Conservation (phyloP, 2,888 invertebrate species). For the Lasioglossum zephyrum region DNA sequence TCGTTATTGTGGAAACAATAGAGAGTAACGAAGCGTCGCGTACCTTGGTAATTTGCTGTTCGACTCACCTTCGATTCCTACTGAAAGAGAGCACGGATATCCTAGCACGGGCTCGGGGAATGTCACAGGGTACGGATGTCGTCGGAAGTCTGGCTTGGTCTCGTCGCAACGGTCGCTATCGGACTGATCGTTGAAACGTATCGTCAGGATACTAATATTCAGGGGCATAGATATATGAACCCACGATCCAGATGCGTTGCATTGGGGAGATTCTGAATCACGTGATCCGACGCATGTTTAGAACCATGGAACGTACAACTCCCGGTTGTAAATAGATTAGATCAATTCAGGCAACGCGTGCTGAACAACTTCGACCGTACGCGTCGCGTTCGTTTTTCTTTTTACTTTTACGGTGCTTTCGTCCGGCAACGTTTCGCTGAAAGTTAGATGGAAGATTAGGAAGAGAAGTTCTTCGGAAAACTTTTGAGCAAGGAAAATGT, state of each 20-base stretch:
- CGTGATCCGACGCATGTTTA: slow-evolving; percentile 66
- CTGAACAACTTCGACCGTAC: neutral
- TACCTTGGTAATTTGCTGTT: neutral
- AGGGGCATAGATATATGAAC: slow-evolving; percentile 56
- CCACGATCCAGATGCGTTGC: slow-evolving; percentile 50
- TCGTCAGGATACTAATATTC: slow-evolving; percentile 77
- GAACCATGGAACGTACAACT: slow-evolving; percentile 43
- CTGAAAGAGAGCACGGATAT: neutral
- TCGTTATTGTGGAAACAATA: neutral
- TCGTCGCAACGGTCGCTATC: slow-evolving; percentile 76
- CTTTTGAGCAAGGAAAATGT: neutral
- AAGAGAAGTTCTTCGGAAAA: neutral
- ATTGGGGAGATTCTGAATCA: slow-evolving; percentile 66
- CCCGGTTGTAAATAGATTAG: slow-evolving; percentile 51
- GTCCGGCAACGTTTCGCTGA: neutral
- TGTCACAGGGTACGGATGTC: neutral
- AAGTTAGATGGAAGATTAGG: neutral
- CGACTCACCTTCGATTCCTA: neutral
- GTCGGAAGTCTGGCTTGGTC: slow-evolving; percentile 51
- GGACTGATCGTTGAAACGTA: slow-evolving; percentile 80
- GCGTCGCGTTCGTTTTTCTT: neutral
- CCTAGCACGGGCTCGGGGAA: neutral
- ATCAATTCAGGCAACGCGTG: slow-evolving; percentile 2
- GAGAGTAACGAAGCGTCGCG: neutral
- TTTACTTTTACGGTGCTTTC: neutral